Evolutionary conservation across 2,888 invertebrate species (phyloP).

Genomic region (Serripes groenlandicus): DNA sequence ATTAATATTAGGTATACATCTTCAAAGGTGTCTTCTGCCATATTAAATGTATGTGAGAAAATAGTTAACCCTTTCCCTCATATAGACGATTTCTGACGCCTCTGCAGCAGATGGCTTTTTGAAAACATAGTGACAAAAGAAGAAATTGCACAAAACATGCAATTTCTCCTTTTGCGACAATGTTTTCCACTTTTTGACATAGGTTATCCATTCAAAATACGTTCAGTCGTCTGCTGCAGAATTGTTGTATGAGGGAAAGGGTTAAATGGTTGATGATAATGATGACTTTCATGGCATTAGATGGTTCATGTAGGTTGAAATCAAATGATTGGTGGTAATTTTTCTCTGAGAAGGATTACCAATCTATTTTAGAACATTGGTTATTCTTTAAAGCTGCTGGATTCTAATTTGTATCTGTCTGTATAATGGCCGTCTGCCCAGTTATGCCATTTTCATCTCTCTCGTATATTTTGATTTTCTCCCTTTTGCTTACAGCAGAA

Average conservation of each 20-base stretch:
- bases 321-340: too few species aligned
- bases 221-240: background rate
- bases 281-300: too few species aligned
- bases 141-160: background rate
- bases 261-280: too few species aligned
- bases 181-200: background rate
- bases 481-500: background rate
- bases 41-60: too few species aligned
- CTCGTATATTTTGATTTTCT: background rate
- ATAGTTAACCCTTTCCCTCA: background rate
- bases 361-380: slow-evolving; percentile 15
- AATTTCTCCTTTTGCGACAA: background rate
- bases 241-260: background rate
- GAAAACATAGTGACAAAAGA: background rate
- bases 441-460: background rate
- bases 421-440: background rate
- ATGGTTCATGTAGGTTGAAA: too few species aligned
- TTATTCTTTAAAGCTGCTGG: slow-evolving; percentile 10
- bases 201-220: background rate
- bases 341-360: too few species aligned
- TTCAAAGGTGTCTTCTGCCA: too few species aligned
- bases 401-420: slow-evolving; percentile 8
- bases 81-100: too few species aligned
- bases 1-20: too few species aligned
- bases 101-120: too few species aligned